A percentile compares a stretch with the other conserved stretches of the same genome.
Evolutionary conservation across 1,140 invertebrate species (phyloP).

Genomic region (Probaryconus sp.): DNA sequence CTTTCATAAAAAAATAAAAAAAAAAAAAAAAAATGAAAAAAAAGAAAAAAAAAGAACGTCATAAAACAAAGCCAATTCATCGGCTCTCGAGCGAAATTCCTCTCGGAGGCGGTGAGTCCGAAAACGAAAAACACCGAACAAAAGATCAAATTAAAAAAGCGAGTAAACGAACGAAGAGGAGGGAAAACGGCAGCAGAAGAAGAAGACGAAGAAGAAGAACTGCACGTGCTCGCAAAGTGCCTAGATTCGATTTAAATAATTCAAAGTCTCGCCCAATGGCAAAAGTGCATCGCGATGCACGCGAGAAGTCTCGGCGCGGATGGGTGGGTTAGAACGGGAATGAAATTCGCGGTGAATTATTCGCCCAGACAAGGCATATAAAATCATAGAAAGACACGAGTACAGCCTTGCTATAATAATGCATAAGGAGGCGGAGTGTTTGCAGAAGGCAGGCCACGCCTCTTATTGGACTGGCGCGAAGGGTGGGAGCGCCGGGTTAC

Average conservation of each 20-base stretch:
- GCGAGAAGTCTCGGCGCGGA: conserved; percentile 26
- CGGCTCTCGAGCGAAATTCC: conserved; percentile 14
- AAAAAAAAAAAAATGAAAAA: conserved; percentile 11
- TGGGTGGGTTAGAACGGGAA: conserved; percentile 39
- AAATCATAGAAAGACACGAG: conserved; percentile 74
- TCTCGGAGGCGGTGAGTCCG: not conserved
- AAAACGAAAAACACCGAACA: not conserved
- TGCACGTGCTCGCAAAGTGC: conserved; percentile 54
- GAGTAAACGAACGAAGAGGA: conserved; percentile 8
- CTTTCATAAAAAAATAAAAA: no score
- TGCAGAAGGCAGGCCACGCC: conserved; percentile 61
- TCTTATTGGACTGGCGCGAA: conserved; percentile 21
- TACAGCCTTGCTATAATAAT: conserved; percentile 75
- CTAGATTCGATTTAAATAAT: conserved; percentile 60
- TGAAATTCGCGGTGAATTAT: conserved; percentile 68
- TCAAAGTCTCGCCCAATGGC: conserved; percentile 57
- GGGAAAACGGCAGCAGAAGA: not conserved
- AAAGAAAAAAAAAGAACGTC: conserved; percentile 21
- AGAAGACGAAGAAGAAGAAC: not conserved
- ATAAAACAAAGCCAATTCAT: conserved; percentile 30
- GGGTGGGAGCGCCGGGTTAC: not conserved
- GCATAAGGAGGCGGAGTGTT: conserved; percentile 76
- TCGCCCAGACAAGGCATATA: conserved; percentile 72
- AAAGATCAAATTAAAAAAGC: conserved; percentile 13
- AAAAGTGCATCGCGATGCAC: conserved; percentile 58